Base-by-base conservation (phyloP, 2,113 vertebrate genomes). In the Tor tambroides region DNA sequence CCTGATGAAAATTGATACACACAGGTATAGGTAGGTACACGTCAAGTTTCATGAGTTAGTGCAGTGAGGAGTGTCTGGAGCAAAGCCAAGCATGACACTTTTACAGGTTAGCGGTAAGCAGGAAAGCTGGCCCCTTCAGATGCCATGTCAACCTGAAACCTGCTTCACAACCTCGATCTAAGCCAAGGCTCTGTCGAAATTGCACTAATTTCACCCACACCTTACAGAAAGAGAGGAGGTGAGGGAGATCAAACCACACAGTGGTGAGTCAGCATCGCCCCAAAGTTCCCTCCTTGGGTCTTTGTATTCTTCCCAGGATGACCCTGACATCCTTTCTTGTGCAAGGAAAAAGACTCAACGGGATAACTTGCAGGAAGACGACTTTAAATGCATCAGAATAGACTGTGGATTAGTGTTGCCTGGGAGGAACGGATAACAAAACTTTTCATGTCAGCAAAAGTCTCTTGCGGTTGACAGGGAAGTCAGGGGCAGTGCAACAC, bases 11-110 rank as follows among this genome's bases (percentile, higher is more conserved):
- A 84, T 49, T 6, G 59, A 72, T 74, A 85, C 80, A 84, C 80
- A 88, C 56, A 12, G 30, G 28, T 71, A 71, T 72, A 72, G 26
- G 65, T 83, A 71, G 65, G 65, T 71, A 72, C 83, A 74, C 65
- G 23, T 85, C 72, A 86, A 82, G 72, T 89, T 83, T 89, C 82
- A 75, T 30, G 63, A 80, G 59, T 74, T 74, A 84, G 83, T 84
- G 83, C 83, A 84, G 43, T 38, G 49, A 74, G 32, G 67, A 28
- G 56, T 67, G 69, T 35, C 43, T 85, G 71, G 71, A 85, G 65
- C 74, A 15, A 71, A 38, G 84, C 84, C 86, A 89, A 87, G 65
- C 79, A 65, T 84, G 63, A 85, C 79, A 83, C 59, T 74, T 83
- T 87, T 65, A 74, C 84, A 83, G 63, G 26, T 49, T 63, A 78